phyloP scores from a whole-genome alignment of 2,113 vertebrate genomes.

The Cryptotis parvus region DNA sequence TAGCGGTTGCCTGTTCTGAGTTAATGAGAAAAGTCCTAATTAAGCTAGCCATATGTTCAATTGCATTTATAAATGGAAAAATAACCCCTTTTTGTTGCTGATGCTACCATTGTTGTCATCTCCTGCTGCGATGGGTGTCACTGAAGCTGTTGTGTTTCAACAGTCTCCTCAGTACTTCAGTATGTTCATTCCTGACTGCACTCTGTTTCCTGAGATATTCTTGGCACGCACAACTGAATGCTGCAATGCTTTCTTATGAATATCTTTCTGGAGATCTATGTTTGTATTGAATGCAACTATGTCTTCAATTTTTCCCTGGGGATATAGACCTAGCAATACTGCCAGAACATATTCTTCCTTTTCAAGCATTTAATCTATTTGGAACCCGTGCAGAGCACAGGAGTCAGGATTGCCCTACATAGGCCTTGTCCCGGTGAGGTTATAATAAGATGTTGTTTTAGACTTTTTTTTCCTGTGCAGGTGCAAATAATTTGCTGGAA shows the following conservation, averaged over 20 bases:
- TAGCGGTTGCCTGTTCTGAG: slow-evolving; percentile 75
- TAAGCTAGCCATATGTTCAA: slow-evolving; percentile 87
- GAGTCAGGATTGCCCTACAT: slow-evolving; percentile 54
- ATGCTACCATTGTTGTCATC: slow-evolving; percentile 79
- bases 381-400: slow-evolving; percentile 34
- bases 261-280: slow-evolving; percentile 81
- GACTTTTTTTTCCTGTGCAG: slow-evolving; percentile 51
- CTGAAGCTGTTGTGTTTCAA: slow-evolving; percentile 81
- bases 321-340: slow-evolving; percentile 75
- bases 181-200: slow-evolving; percentile 71
- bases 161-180: slow-evolving; percentile 70
- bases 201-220: slow-evolving; percentile 72
- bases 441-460: slow-evolving; percentile 39
- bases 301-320: slow-evolving; percentile 76
- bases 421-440: slow-evolving; percentile 23
- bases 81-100: slow-evolving; percentile 80
- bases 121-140: slow-evolving; percentile 85
- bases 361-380: slow-evolving; percentile 79
- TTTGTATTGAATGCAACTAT: slow-evolving; percentile 75
- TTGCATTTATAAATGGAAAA: slow-evolving; percentile 86
- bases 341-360: slow-evolving; percentile 74
- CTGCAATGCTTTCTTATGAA: slow-evolving; percentile 78
- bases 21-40: slow-evolving; percentile 89
- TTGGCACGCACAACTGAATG: slow-evolving; percentile 68
- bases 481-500: slow-evolving; percentile 71